Base-by-base conservation (phyloP, 2,888 invertebrate species). In the Cybosia mesomella region DNA sequence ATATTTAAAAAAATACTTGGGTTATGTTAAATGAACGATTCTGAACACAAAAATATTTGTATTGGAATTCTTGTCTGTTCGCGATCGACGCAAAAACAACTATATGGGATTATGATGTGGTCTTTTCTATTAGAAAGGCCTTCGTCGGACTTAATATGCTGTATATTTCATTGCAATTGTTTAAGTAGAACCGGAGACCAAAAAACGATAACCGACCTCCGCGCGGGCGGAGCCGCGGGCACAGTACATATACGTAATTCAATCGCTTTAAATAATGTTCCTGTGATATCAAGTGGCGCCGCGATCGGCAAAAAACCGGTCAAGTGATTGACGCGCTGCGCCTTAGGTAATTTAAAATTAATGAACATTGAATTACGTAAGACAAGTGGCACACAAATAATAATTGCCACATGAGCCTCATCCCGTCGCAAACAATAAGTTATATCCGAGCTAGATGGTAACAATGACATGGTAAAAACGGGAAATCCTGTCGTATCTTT, bases 231-330 rank as follows among this genome's bases (percentile, higher is more conserved):
- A n/a, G n/a, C n/a, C n/a, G n/a, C n/a, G n/a, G n/a, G n/a, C n/a
- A n/a, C n/a, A 49, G 18, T 58, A 34, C 32, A 3, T 22, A 15
- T 72, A 79, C 76, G 68, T 71, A 68, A 77, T 24, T 72, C 32
- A 53, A 62, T 36, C 68, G 64, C 66, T 68, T 53, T 66, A 67
- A 74, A 70, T 72, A 61, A 72, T 77, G 76, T 83, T 83, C 79
- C 73, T 79, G 74, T 79, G 75, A 82, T 83, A 85, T 83, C 81
- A 81, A 83, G 82, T 86, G 89, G 88, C 90, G 88, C 87, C 86
- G 79, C 70, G 67, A 74, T 72, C 78, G 72, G 80, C 80, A 85
- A 87, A 90, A 89, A 85, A 79, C 73, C 79, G 77, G 83, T 73
- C 83, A 79, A 82, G 76, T 83, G 84, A 87, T 86, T 86, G 87